phyloP scores from a whole-genome alignment of 2,113 vertebrate genomes.

The Anhinga anhinga region DNA sequence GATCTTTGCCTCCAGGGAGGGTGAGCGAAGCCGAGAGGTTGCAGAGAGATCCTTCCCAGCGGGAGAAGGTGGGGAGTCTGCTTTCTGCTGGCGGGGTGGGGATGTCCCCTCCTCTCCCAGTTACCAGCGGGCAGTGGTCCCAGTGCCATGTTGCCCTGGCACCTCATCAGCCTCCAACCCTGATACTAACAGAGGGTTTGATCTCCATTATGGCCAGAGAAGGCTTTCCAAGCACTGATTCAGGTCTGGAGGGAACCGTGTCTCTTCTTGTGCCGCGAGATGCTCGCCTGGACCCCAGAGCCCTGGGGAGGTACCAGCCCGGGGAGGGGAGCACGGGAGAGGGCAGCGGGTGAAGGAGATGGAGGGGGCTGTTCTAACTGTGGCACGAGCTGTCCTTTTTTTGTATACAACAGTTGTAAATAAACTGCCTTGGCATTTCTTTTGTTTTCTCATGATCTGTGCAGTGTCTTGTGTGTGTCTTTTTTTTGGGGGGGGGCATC shows the following conservation, averaged over 20 bases:
- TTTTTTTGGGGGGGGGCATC: neutral
- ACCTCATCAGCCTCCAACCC: neutral
- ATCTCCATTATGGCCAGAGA: neutral
- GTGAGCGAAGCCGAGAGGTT: neutral
- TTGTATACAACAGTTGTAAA: conserved; percentile 63
- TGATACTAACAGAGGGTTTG: neutral
- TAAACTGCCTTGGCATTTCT: conserved; percentile 67
- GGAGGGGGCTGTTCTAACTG: neutral
- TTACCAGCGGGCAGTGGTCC: neutral
- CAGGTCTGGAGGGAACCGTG: neutral
- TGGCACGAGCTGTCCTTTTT: conserved; percentile 36
- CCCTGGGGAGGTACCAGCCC: neutral
- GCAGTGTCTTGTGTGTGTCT: neutral
- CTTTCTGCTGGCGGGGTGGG: neutral
- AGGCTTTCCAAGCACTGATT: neutral
- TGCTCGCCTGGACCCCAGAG: accelerated
- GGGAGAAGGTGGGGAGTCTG: neutral
- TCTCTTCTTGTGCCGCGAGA: neutral
- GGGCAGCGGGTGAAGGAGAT: accelerated
- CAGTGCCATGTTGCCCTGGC: accelerated
- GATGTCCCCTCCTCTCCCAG: neutral
- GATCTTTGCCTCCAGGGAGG: neutral
- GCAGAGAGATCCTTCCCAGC: neutral
- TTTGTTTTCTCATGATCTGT: neutral
- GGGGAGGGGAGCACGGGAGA: neutral